phyloP scores from a whole-genome alignment of 1,140 invertebrate species.

The Drosophila athabasca region DNA sequence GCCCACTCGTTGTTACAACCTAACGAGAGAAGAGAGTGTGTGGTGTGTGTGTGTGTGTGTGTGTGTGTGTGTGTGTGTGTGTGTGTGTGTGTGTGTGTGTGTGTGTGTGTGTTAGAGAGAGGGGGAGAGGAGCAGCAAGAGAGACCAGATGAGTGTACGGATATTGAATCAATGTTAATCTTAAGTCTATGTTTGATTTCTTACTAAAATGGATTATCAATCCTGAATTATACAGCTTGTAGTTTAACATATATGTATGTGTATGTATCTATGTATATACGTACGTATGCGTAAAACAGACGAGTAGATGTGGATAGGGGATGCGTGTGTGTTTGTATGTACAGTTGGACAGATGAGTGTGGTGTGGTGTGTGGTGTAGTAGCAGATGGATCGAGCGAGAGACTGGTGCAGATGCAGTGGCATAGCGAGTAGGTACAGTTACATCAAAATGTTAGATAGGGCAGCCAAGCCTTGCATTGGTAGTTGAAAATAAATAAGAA shows the following conservation, averaged over 20 bases:
- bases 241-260: constrained; percentile 22
- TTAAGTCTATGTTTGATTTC: no score
- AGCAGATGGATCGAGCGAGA: constrained; percentile 16
- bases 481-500: constrained; percentile 16
- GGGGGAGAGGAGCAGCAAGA: not conserved
- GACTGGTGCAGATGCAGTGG: constrained; percentile 39
- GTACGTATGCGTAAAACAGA: constrained; percentile 31
- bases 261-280: not conserved
- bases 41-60: not conserved
- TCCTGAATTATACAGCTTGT: constrained; percentile 39
- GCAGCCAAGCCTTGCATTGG: no score
- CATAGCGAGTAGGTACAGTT: constrained; percentile 39
- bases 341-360: constrained; percentile 24
- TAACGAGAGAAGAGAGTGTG: constrained; percentile 65
- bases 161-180: no score
- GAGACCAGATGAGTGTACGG: no score
- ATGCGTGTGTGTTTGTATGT: constrained; percentile 38
- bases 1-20: constrained; percentile 91
- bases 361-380: no score
- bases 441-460: constrained; percentile 11
- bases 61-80: not conserved
- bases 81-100: constrained; percentile 1
- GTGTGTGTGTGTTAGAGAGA: constrained; percentile 7
- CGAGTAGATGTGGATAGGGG: constrained; percentile 37
- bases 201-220: constrained; percentile 8